Conservation (phyloP, 2,113 vertebrate species). For the Melospiza melodia region DNA sequence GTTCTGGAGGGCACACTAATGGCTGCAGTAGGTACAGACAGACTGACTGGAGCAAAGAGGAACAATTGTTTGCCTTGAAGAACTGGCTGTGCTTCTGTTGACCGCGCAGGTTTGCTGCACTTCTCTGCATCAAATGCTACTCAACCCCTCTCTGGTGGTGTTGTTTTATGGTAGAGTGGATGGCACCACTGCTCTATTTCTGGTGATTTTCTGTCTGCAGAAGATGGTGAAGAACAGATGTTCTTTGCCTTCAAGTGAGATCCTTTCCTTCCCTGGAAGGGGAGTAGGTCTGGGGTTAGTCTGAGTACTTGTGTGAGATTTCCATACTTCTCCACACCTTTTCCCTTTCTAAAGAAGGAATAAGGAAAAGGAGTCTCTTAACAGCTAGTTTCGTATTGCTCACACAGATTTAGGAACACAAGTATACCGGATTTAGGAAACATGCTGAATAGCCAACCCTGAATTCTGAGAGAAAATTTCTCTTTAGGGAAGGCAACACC, state of each 20-base stretch:
- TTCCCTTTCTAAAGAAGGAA: background rate
- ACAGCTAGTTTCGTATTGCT: background rate
- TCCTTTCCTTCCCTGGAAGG: background rate
- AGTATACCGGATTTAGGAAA: background rate
- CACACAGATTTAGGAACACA: background rate
- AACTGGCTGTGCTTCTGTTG: background rate
- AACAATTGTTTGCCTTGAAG: background rate
- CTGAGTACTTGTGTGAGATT: background rate
- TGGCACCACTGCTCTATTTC: background rate
- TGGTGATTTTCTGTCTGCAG: fast-evolving
- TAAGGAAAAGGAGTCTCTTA: background rate
- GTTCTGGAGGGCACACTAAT: background rate
- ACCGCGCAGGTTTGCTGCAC: background rate
- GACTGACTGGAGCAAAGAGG: background rate
- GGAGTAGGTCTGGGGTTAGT: background rate
- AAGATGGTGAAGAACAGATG: background rate
- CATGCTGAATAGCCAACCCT: background rate
- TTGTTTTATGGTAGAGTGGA: background rate
- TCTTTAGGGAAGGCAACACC: background rate
- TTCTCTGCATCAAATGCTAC: background rate
- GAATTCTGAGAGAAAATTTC: background rate
- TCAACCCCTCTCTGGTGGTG: fast-evolving
- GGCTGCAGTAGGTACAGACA: background rate
- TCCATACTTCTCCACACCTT: fast-evolving
- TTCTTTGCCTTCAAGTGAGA: background rate